A percentile compares a stretch with the other conserved stretches of the same genome.
Conservation (phyloP, 2,888 invertebrate genomes). For the Drosophila leonis region DNA sequence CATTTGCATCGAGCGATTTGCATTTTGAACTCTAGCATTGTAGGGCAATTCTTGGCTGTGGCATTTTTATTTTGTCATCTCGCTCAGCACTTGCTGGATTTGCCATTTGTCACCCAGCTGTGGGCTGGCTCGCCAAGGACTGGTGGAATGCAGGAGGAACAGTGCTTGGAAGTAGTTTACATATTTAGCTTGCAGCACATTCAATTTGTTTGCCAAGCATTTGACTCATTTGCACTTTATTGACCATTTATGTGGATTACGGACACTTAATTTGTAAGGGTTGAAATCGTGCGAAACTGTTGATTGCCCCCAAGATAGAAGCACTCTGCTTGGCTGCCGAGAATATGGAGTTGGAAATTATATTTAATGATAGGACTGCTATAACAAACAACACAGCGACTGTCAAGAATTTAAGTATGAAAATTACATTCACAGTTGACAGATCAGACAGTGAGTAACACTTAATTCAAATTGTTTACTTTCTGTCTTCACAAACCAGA, state of each 20-base stretch:
- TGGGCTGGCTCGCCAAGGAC: background rate
- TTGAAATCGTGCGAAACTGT: slow-evolving; percentile 5
- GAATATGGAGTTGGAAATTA: background rate
- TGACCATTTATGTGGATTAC: slow-evolving; percentile 50
- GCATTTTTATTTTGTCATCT: slow-evolving; percentile 24
- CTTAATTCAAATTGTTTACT: background rate
- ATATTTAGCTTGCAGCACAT: slow-evolving; percentile 44
- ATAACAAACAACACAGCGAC: background rate
- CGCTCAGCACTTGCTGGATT: slow-evolving; percentile 8
- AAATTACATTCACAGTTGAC: background rate
- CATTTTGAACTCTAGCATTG: slow-evolving; percentile 1
- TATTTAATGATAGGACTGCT: background rate
- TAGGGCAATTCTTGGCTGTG: slow-evolving; percentile 7
- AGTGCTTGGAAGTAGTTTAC: slow-evolving; percentile 36
- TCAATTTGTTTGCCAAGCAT: slow-evolving; percentile 27
- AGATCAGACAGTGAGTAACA: background rate
- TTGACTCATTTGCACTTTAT: slow-evolving; percentile 52
- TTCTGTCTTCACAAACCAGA: background rate
- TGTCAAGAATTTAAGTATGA: background rate
- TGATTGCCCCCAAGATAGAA: background rate
- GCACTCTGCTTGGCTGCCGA: background rate
- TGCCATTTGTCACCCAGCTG: slow-evolving; percentile 15
- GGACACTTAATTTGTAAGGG: slow-evolving; percentile 4
- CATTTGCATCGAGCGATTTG: slow-evolving; percentile 22
- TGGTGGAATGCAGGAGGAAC: background rate